Evolutionary conservation across 2,113 vertebrate species (phyloP).

Genomic region (Cyrtonyx montezumae): DNA sequence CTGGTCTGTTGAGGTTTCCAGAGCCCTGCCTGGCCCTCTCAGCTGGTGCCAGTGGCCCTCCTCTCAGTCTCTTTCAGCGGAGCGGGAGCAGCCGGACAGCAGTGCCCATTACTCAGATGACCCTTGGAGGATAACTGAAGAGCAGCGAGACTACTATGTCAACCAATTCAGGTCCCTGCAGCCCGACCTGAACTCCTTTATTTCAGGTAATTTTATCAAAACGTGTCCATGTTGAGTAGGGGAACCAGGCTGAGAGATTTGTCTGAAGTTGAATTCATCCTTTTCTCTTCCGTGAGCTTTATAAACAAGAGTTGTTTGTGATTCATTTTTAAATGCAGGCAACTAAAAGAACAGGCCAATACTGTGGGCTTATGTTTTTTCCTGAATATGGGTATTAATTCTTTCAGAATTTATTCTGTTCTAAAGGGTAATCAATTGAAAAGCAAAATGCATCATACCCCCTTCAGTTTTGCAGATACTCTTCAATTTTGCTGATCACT

Average conservation of each 20-base stretch:
- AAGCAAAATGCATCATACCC: neutral
- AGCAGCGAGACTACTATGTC: constrained; percentile 95
- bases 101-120: constrained; percentile 82
- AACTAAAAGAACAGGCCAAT: neutral
- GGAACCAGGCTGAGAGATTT: neutral
- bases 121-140: constrained; percentile 96
- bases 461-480: neutral
- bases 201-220: constrained; percentile 83
- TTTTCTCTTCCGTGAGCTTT: neutral
- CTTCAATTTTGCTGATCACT: neutral
- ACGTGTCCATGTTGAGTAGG: rapidly evolving
- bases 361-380: neutral
- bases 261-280: neutral
- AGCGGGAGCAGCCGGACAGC: constrained; percentile 81
- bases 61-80: constrained; percentile 80
- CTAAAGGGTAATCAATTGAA: neutral
- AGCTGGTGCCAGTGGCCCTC: neutral
- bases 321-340: neutral
- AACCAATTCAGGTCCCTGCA: constrained; percentile 93
- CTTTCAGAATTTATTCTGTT: neutral
- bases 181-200: constrained; percentile 88
- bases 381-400: neutral
- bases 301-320: neutral
- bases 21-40: neutral
- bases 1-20: neutral